Percentiles rank a stretch among this genome's conserved stretches.
phyloP scores from a whole-genome alignment of 1,140 invertebrate genomes.

The Aphidius gifuensis region DNA sequence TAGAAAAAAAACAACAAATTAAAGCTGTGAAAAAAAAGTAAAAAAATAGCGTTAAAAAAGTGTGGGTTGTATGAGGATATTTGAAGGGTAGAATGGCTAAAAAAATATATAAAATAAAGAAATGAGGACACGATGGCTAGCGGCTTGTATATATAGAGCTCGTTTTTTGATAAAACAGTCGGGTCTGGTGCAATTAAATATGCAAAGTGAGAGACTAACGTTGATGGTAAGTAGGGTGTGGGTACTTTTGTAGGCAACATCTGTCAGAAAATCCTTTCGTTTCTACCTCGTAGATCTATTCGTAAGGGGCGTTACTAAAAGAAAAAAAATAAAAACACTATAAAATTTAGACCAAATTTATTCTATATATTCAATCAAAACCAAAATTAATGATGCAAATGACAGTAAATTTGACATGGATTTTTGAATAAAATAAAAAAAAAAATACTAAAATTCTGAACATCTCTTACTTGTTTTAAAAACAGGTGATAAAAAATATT shows the following conservation, averaged over 20 bases:
- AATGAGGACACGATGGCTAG: conserved; percentile 8
- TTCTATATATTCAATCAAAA: conserved; percentile 8
- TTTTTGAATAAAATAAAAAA: too few species aligned
- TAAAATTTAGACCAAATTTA: too few species aligned
- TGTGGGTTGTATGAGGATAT: conserved; percentile 4
- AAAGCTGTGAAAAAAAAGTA: too few species aligned
- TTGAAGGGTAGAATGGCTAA: background rate
- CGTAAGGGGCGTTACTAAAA: too few species aligned
- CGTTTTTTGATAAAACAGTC: conserved; percentile 18
- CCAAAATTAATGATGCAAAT: conserved; percentile 14
- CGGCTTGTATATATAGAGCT: background rate
- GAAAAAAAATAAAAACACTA: too few species aligned
- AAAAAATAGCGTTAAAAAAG: conserved; percentile 10
- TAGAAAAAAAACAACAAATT: background rate
- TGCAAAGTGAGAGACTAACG: conserved; percentile 18
- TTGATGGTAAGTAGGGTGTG: background rate
- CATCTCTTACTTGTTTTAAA: background rate
- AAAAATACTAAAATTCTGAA: background rate
- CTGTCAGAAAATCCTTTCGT: conserved; percentile 23
- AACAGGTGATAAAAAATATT: conserved; percentile 1
- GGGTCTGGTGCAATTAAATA: conserved; percentile 25
- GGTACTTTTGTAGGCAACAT: conserved; percentile 13
- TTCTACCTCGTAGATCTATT: background rate
- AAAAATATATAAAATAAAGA: too few species aligned
- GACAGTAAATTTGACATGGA: background rate